phyloP scores from a whole-genome alignment of 2,113 vertebrate species.

The Spilogale gracilis region DNA sequence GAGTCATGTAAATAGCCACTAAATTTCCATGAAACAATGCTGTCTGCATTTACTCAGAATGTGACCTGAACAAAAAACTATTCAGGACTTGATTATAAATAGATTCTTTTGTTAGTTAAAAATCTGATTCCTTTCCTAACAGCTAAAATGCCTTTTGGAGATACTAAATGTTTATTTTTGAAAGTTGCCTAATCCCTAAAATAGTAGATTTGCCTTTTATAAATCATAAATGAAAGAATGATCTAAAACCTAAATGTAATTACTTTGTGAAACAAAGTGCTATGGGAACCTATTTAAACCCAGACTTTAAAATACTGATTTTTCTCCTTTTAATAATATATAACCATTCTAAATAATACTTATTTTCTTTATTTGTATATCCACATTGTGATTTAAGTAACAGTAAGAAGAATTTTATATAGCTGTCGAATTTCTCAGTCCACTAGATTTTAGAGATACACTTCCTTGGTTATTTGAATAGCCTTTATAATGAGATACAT shows the following conservation, averaged over 20 bases:
- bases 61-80: background rate
- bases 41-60: background rate
- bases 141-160: background rate
- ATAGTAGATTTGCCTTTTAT: background rate
- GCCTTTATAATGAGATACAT: background rate
- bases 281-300: background rate
- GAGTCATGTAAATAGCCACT: background rate
- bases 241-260: background rate
- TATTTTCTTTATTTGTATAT: background rate
- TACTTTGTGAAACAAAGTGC: conserved; percentile 25
- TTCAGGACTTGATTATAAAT: background rate
- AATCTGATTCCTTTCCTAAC: background rate
- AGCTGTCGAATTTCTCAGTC: background rate
- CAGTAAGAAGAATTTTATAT: background rate
- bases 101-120: background rate
- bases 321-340: conserved; percentile 29
- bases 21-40: background rate
- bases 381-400: background rate
- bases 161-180: conserved; percentile 42
- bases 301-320: background rate
- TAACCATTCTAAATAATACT: background rate
- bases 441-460: background rate
- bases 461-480: background rate
- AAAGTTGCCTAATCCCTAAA: background rate
- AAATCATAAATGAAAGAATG: conserved; percentile 21